phyloP scores from a whole-genome alignment of 1,140 invertebrate genomes.

The Achatina immaculata region DNA sequence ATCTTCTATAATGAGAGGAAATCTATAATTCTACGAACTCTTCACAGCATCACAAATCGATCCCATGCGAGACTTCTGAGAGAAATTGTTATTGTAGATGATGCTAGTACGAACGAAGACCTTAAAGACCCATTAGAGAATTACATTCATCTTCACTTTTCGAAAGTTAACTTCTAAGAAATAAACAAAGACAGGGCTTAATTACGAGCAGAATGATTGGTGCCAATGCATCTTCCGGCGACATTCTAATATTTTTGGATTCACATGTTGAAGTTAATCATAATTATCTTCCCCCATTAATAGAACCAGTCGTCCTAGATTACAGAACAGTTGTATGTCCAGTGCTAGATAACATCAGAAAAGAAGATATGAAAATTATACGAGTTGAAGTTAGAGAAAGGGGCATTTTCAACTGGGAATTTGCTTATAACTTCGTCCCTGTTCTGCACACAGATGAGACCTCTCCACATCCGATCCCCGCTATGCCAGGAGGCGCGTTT shows the following conservation, averaged over 20 bases:
- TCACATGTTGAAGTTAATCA: background rate
- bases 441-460: background rate
- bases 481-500: background rate
- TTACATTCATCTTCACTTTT: background rate
- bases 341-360: background rate
- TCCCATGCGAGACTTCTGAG: background rate
- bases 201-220: background rate
- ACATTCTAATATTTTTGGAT: too few relatives aligned
- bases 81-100: background rate
- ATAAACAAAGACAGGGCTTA: background rate
- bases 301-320: too few relatives aligned
- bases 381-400: background rate
- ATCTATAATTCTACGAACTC: background rate
- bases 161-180: background rate
- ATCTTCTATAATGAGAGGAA: background rate
- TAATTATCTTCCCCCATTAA: background rate
- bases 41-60: background rate
- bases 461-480: background rate
- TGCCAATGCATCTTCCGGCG: background rate
- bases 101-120: too few relatives aligned
- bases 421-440: background rate
- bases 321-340: background rate
- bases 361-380: background rate
- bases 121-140: background rate
- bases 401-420: background rate